Evolutionary conservation across 1,140 invertebrate genomes (phyloP).

Genomic region (Monomorium pharaonis): DNA sequence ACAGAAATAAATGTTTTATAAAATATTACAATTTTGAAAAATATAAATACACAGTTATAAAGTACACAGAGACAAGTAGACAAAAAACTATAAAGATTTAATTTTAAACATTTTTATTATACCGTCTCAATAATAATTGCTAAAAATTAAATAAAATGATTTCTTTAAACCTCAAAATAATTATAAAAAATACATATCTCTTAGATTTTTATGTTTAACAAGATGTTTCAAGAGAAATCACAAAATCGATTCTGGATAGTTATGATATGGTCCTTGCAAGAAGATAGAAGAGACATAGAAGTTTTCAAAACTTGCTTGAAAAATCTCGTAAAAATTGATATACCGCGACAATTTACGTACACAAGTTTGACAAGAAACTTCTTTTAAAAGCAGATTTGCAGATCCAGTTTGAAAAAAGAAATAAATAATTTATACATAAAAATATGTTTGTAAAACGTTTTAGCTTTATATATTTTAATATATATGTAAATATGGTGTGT

Average conservation of each 20-base stretch:
- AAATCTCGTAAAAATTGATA: slow-evolving; percentile 1
- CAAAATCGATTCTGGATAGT: background rate
- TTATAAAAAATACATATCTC: background rate
- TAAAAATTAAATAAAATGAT: background rate
- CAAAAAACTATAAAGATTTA: background rate
- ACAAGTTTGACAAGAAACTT: background rate
- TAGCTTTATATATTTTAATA: background rate
- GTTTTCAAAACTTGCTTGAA: background rate
- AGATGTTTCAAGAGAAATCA: background rate
- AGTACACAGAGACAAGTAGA: too few species aligned
- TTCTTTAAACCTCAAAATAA: background rate
- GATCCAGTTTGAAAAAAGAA: background rate
- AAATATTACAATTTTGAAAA: too few species aligned
- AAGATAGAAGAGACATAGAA: background rate
- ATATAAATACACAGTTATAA: too few species aligned
- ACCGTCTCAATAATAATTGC: background rate
- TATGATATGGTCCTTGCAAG: background rate
- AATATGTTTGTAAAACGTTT: background rate
- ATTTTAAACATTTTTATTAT: background rate
- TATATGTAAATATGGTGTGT: background rate
- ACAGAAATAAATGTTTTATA: too few species aligned
- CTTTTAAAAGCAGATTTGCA: background rate
- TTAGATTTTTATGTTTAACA: background rate
- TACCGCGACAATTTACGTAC: background rate
- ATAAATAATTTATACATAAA: background rate